phyloP scores from a whole-genome alignment of 2,888 invertebrate species.

The Harpagoxenus sublaevis region DNA sequence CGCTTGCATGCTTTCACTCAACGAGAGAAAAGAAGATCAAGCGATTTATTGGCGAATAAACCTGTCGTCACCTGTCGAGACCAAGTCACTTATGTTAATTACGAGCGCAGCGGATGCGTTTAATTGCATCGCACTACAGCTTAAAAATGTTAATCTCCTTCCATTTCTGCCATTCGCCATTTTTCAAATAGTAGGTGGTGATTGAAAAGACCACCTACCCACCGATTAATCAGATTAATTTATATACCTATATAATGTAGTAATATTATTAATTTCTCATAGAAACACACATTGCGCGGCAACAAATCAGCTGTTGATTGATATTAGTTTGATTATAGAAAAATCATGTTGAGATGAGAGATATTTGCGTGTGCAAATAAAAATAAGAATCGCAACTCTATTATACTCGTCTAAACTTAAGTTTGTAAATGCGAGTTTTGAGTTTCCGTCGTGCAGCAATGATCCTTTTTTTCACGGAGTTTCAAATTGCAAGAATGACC shows the following conservation, averaged over 20 bases:
- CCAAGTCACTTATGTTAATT: background rate
- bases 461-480: background rate
- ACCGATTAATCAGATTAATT: background rate
- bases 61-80: background rate
- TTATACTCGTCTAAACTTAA: background rate
- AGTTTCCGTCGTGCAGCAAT: background rate
- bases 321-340: background rate
- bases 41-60: slow-evolving; percentile 9
- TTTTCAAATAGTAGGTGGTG: background rate
- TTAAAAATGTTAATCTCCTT: background rate
- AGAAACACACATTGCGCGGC: background rate
- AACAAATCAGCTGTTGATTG: background rate
- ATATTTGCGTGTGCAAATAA: background rate
- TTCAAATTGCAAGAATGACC: background rate
- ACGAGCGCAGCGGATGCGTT: background rate
- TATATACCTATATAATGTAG: background rate
- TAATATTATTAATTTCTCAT: background rate
- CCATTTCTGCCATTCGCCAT: slow-evolving; percentile 1
- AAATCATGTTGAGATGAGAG: background rate
- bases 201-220: background rate
- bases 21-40: background rate
- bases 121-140: slow-evolving; percentile 4
- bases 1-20: slow-evolving; percentile 6
- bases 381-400: background rate
- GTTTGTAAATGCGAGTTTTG: background rate